Evolutionary conservation across 2,113 vertebrate genomes (phyloP).

Genomic region (Bagarius yarrelli): DNA sequence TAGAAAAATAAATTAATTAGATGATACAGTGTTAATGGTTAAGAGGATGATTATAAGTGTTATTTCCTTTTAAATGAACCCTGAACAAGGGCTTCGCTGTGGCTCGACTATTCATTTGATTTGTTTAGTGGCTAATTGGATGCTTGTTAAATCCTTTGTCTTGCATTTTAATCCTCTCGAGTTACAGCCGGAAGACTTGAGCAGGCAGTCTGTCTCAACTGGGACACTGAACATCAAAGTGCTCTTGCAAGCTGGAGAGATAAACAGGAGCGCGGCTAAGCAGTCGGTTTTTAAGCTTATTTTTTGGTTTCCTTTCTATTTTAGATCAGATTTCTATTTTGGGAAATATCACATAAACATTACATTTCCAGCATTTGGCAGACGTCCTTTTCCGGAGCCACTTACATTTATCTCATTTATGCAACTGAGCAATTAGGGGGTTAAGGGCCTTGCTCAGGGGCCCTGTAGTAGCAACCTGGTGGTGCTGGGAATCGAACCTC

Average conservation of each 20-base stretch:
- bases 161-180: constrained; percentile 40
- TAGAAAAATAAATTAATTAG: neutral
- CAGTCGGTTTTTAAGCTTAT: neutral
- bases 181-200: constrained; percentile 1
- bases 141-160: constrained; percentile 45
- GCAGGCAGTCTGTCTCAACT: constrained; percentile 3
- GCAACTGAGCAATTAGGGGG: too few species aligned
- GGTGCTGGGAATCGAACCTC: too few species aligned
- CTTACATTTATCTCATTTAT: too few species aligned
- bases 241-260: constrained; percentile 15
- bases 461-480: too few species aligned
- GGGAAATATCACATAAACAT: neutral
- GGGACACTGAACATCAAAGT: constrained; percentile 8
- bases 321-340: neutral
- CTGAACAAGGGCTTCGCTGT: constrained; percentile 33
- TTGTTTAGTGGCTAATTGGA: constrained; percentile 51
- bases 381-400: too few species aligned
- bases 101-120: constrained; percentile 29
- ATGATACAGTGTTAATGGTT: constrained; percentile 30
- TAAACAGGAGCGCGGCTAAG: neutral
- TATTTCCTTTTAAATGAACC: constrained; percentile 17
- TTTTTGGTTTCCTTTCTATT: neutral
- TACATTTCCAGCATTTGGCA: too few species aligned
- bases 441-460: too few species aligned
- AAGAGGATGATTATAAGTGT: constrained; percentile 28